phyloP scores from a whole-genome alignment of 2,888 invertebrate species.

The Tetragonisca angustula region DNA sequence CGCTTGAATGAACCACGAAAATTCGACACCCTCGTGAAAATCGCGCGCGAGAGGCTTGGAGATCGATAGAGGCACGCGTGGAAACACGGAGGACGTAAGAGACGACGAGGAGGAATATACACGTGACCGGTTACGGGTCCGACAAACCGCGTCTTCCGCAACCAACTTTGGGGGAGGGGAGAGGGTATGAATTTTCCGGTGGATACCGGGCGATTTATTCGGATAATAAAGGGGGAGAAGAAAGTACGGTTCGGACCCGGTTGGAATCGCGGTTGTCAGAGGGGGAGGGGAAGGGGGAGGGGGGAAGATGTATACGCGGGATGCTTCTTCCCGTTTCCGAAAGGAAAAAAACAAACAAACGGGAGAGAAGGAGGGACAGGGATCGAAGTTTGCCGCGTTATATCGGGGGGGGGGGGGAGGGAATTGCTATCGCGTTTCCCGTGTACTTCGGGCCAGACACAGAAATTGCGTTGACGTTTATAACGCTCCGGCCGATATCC shows the following conservation, averaged over 20 bases:
- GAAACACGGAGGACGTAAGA: constrained; percentile 16
- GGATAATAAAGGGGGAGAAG: constrained; percentile 10
- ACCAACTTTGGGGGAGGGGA: too few relatives aligned
- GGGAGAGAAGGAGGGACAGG: constrained; percentile 21
- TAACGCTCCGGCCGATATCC: constrained; percentile 9
- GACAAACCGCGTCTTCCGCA: constrained; percentile 6
- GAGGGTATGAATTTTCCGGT: neutral
- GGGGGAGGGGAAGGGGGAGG: too few relatives aligned
- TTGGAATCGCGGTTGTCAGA: neutral
- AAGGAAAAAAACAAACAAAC: constrained; percentile 16
- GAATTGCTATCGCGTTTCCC: constrained; percentile 45
- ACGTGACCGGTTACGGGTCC: constrained; percentile 34
- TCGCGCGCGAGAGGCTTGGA: too few relatives aligned
- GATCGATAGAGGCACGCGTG: too few relatives aligned
- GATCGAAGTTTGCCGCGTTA: constrained; percentile 26
- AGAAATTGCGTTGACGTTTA: constrained; percentile 53
- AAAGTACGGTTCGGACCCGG: neutral
- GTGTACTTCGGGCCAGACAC: constrained; percentile 2
- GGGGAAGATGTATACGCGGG: neutral
- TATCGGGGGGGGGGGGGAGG: too few relatives aligned
- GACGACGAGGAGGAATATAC: neutral
- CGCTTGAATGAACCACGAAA: too few relatives aligned
- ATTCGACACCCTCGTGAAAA: too few relatives aligned
- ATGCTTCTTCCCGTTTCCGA: neutral
- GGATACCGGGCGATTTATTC: neutral